These are phyloP conservation scores for Parasteatoda lunata DNA, from an alignment of 2,888 invertebrate species.

Conservation along the genomic window DNA sequence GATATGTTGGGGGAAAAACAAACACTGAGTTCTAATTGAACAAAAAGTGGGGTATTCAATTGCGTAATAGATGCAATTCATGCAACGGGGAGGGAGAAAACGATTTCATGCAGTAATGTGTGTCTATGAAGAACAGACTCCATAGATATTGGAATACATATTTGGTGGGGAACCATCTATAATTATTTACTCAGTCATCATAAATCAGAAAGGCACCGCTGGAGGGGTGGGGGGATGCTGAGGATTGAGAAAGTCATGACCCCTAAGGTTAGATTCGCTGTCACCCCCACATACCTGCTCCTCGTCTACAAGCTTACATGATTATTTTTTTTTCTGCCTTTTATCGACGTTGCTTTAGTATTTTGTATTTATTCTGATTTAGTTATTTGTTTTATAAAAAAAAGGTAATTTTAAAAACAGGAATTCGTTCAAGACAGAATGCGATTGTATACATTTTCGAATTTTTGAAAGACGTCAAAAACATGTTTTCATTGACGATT, in stretches of 20 bases:
- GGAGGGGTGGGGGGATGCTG: constrained; percentile 8
- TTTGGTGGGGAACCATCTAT: constrained; percentile 32
- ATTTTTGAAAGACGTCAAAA: no score
- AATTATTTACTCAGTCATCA: constrained; percentile 64
- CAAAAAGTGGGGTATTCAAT: not conserved
- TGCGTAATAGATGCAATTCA: constrained; percentile 6
- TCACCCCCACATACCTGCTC: constrained; percentile 49
- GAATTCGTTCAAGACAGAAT: no score
- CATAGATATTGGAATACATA: constrained; percentile 1
- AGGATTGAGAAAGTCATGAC: constrained; percentile 37
- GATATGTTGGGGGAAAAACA: constrained; percentile 9
- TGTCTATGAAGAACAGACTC: constrained; percentile 41
- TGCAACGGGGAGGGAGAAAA: not conserved
- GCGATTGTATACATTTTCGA: no score
- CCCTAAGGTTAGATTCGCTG: constrained; percentile 32
- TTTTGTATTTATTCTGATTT: no score
- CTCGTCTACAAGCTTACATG: constrained; percentile 11
- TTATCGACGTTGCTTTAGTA: no score
- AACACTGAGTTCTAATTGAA: not conserved
- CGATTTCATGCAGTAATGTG: constrained; percentile 44
- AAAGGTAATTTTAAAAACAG: no score
- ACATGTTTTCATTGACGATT: no score
- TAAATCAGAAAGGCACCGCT: constrained; percentile 59
- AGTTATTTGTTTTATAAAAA: no score
- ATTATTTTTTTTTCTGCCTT: no score